Conservation (phyloP, 1,140 invertebrate genomes). For the Artemia franciscana region DNA sequence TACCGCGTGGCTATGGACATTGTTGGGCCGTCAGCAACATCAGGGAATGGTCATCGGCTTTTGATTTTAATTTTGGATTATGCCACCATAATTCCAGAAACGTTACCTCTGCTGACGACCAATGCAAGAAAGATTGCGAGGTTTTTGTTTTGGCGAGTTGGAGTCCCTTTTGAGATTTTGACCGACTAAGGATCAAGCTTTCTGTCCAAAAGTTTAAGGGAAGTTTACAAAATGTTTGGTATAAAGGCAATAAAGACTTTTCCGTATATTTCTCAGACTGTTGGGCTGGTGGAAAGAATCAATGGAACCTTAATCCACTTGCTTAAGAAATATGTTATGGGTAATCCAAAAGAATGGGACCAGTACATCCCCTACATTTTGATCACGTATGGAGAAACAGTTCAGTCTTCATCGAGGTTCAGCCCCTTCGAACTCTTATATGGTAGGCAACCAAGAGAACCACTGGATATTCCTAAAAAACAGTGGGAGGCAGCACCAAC, state of each 20-base stretch:
- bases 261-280: no score
- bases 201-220: background rate
- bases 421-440: background rate
- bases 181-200: background rate
- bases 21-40: background rate
- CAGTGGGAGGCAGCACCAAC: no score
- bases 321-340: no score
- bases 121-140: background rate
- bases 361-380: no score
- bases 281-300: no score
- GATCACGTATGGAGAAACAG: no score
- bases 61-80: background rate
- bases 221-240: background rate
- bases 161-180: background rate
- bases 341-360: no score
- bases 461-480: no score
- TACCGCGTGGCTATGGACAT: background rate
- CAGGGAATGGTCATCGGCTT: background rate
- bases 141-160: background rate
- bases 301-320: no score
- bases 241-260: background rate
- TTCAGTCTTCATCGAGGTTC: no score
- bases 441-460: no score
- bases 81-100: background rate
- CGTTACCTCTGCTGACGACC: background rate